Evolutionary conservation across 2,797 vertebrate genomes (phyloP), one percentile per base, ranked within the genome.

Genomic region (Manis pentadactyla): DNA sequence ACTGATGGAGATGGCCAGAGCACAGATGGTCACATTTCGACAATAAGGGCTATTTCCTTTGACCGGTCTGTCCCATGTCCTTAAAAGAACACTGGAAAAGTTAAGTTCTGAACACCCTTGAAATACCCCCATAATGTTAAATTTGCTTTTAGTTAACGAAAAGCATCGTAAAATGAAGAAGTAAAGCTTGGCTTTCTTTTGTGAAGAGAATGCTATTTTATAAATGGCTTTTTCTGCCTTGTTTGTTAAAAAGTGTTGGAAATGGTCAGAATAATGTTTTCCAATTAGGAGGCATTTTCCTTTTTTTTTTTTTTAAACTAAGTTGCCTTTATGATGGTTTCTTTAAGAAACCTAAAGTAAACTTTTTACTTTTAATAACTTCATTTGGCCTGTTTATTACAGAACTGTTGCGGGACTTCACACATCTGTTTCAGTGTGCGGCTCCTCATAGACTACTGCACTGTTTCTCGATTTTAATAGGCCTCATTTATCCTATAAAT

Each of bases 401-500:
- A 98, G 97, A 98, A 98, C 97, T 98, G 96, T 98, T 98, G 98
- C 42, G 96, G 97, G 98, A 97, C 98, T 98, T 98, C 98, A 98
- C 98, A 98, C 98, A 98, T 98, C 96, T 98, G 97, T 98, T 98
- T 98, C 95, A 98, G 97, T 98, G 97, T 29, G 59, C 83, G 98
- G 95, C 89, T 98, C 97, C 97, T 98, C 97, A 97, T 98, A 98
- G 98, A 98, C 98, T 98, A 97, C 98, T 98, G 95, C 97, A 93
- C 92, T 98, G 95, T 95, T 98, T 98, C 97, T 98, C 97, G 90
- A 68, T 97, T 98, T 98, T 98, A 98, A 98, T 98, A 98, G 98
- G 97, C 97, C 98, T 98, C 98, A 19, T 98, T 98, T 98, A 98
- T 99, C 98, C 97, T 98, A 96, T 99, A 98, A 98, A 98, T 97